Conservation (phyloP, 2,797 vertebrate species). For the Arnoldichthys spilopterus region DNA sequence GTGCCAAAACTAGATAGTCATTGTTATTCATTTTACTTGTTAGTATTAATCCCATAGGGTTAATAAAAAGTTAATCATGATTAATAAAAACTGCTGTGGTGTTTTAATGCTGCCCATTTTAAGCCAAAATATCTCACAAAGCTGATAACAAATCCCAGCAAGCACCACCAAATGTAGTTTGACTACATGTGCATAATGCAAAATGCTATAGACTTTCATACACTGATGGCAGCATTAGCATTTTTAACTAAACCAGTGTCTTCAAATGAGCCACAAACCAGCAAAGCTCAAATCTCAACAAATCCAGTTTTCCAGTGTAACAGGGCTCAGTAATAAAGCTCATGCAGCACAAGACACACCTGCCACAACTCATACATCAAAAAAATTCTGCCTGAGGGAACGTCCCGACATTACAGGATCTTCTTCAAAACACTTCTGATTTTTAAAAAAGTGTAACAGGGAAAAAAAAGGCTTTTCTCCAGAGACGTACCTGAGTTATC, state of each 20-base stretch:
- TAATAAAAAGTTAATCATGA: no score
- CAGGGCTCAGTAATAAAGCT: not conserved
- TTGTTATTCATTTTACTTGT: no score
- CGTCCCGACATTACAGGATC: not conserved
- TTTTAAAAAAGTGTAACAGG: not conserved
- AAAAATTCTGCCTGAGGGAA: not conserved
- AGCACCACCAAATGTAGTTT: no score
- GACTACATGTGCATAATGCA: not conserved
- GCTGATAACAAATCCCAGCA: not conserved
- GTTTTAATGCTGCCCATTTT: no score
- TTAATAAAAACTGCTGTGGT: no score
- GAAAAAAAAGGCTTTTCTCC: not conserved
- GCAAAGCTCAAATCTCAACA: not conserved
- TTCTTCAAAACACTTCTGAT: not conserved
- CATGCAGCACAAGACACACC: not conserved
- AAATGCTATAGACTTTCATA: not conserved
- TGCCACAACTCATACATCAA: constrained; percentile 21
- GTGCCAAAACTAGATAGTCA: no score
- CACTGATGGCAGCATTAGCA: not conserved
- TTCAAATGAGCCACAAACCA: not conserved
- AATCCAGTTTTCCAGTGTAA: not conserved
- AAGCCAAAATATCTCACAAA: no score
- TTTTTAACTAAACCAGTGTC: not conserved
- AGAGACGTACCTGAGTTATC: not conserved
- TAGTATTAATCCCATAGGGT: no score